phyloP scores from a whole-genome alignment of 2,888 invertebrate species.

The Dolichopus griseipennis region DNA sequence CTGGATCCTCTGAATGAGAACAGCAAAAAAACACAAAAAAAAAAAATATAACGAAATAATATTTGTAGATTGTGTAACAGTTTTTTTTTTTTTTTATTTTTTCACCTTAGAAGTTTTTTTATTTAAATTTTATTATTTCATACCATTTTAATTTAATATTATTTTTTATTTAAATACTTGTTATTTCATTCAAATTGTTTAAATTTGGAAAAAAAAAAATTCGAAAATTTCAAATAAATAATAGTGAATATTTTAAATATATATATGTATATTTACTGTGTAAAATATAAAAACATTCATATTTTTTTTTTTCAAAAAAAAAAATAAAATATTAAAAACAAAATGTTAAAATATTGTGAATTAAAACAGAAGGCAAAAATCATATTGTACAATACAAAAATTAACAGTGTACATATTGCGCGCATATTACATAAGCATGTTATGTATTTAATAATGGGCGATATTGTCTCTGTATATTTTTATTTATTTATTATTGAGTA shows the following conservation, averaged over 20 bases:
- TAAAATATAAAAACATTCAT: neutral
- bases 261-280: too few species aligned
- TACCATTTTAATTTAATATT: too few species aligned
- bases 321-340: neutral
- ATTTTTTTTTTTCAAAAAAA: too few species aligned
- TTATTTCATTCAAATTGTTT: too few species aligned
- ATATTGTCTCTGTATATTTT: conserved; percentile 9
- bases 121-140: too few species aligned
- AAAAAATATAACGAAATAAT: neutral
- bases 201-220: neutral
- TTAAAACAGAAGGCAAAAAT: neutral
- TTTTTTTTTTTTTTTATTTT: neutral
- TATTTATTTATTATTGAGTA: neutral
- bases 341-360: too few species aligned
- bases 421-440: conserved; percentile 29
- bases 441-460: conserved; percentile 21
- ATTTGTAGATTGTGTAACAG: neutral
- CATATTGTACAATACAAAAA: neutral
- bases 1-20: conserved; percentile 6
- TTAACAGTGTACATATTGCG: conserved; percentile 21
- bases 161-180: too few species aligned
- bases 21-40: neutral
- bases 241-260: too few species aligned
- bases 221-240: neutral
- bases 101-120: neutral